Percentiles rank a stretch among this genome's conserved stretches.
Evolutionary conservation across 2,888 invertebrate genomes (phyloP).

Genomic region (Busseola fusca): DNA sequence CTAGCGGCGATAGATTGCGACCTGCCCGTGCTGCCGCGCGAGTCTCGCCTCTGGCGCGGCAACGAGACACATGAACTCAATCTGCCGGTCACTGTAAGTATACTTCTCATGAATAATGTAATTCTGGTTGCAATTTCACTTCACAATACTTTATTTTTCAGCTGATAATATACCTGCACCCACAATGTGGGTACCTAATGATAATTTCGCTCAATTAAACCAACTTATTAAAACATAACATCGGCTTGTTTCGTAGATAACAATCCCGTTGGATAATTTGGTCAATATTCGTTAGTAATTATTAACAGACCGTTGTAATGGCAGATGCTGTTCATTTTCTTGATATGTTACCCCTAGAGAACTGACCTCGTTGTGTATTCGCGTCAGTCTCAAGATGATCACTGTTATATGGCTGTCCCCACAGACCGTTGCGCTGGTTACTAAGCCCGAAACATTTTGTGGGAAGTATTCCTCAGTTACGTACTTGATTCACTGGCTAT

Average conservation of each 20-base stretch:
- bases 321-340: conserved; percentile 14
- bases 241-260: background rate
- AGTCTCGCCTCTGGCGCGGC: conserved; percentile 91
- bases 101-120: conserved; percentile 7
- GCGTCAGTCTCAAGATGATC: conserved; percentile 24
- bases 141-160: background rate
- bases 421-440: background rate
- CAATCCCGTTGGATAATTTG: background rate
- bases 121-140: conserved; percentile 2
- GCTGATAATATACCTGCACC: background rate
- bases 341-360: conserved; percentile 24
- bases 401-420: conserved; percentile 14
- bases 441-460: background rate
- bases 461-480: background rate
- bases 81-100: conserved; percentile 90
- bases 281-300: conserved; percentile 5
- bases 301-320: background rate
- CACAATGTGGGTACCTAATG: background rate
- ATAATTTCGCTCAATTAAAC: background rate
- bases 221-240: conserved; percentile 8
- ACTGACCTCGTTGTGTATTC: conserved; percentile 34
- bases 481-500: background rate
- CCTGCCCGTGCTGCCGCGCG: conserved; percentile 90
- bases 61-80: conserved; percentile 92
- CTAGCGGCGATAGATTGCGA: conserved; percentile 91